Conservation (phyloP, 1,140 invertebrate genomes). For the Watersipora subatra region DNA sequence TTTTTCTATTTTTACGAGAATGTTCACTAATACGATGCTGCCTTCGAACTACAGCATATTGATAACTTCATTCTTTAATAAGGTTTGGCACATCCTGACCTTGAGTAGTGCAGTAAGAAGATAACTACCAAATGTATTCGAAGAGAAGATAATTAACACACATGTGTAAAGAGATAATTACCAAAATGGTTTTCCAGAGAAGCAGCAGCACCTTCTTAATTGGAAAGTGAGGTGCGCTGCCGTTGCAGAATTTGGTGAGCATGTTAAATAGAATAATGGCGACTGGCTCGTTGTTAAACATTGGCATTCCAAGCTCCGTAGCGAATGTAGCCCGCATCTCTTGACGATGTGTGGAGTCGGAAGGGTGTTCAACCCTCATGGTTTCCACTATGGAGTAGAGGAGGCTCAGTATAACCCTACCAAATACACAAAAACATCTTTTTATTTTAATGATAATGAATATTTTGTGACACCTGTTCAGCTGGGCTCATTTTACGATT, state of each 20-base stretch:
- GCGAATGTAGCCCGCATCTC: constrained; percentile 59
- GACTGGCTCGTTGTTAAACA: constrained; percentile 58
- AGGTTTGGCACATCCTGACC: too few species aligned
- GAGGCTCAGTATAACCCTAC: constrained; percentile 73
- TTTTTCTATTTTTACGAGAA: too few species aligned
- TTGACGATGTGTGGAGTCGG: constrained; percentile 52
- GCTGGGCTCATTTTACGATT: too few species aligned
- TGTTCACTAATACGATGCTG: too few species aligned
- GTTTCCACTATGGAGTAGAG: constrained; percentile 88
- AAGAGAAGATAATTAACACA: too few species aligned
- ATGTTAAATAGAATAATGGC: constrained; percentile 73
- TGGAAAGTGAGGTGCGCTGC: constrained; percentile 83
- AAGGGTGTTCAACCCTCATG: constrained; percentile 51
- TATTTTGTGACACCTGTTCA: too few species aligned
- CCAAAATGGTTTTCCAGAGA: constrained; percentile 82
- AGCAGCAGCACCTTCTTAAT: constrained; percentile 94
- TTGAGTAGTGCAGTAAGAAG: too few species aligned
- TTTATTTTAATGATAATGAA: too few species aligned
- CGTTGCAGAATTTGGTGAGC: constrained; percentile 87
- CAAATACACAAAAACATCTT: constrained; percentile 5
- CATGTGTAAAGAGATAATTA: constrained; percentile 22
- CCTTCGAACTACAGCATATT: too few species aligned
- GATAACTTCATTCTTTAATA: too few species aligned
- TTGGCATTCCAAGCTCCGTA: constrained; percentile 57
- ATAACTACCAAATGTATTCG: too few species aligned